Base-by-base conservation (phyloP, 2,888 invertebrate species). In the Eristalis arbustorum region DNA sequence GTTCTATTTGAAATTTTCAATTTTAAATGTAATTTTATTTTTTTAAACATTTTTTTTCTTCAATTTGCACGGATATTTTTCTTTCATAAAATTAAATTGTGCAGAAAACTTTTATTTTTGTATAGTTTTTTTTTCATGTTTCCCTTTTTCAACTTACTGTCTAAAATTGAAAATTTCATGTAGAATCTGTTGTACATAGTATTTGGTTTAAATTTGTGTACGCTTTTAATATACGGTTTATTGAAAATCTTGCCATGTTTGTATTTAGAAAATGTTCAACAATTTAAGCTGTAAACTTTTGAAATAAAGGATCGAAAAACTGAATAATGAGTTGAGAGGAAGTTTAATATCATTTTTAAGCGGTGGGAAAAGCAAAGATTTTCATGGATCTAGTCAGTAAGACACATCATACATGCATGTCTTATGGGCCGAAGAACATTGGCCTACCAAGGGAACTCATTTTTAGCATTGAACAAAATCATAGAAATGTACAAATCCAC, bases 1-100 rank as follows among this genome's bases (percentile, higher is more conserved):
- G 42, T 87, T 87, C 78, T 87, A 64, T 61, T 40, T 87, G 87
- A 83, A 87, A 87, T 87, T 87, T 87, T 87, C 87, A 87, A 85
- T 84, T 49, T 49, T 49, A 49, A 22, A 3, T 49, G 8, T 18
- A 18, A 77, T 31, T 18, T 42, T 37, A 34, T 57, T 57, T 78
- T 22, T 5, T 49, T 8, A 18, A 49, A 1, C 8, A 25, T 56
- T 68, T 62, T 66, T 68, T 3, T 31, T 42, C 3, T 67, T 34
- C 57, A 5, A n/a, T 6, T 56, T 56, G 68, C 76, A 84, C 76
- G 76, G 76, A 73, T 85, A 73, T 81, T 85, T 82, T 81, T 80
- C 34, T 64, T 75, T 67, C 25, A 56, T 67, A 34, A 67, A 37
- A 18, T 57, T 56, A 64, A 71, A 11, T 81, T 81, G 74, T 69